Evolutionary conservation across 2,113 vertebrate genomes (phyloP).

Genomic region (Phoenicopterus ruber): DNA sequence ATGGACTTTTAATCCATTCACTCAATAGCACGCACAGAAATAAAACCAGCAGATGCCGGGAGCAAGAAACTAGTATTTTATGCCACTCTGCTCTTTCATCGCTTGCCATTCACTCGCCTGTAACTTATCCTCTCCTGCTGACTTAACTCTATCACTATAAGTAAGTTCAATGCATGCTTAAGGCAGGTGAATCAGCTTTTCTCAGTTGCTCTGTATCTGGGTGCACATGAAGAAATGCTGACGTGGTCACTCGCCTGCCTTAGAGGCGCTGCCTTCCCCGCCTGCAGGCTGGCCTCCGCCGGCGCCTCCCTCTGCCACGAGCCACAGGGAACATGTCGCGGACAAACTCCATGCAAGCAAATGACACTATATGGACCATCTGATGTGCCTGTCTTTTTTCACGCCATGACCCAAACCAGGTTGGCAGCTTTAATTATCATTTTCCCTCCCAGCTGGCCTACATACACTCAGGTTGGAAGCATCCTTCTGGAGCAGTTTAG

Average conservation of each 20-base stretch:
- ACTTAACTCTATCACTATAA: neutral
- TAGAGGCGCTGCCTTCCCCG: neutral
- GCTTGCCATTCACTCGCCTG: neutral
- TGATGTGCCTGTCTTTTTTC: neutral
- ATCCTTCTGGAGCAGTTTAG: neutral
- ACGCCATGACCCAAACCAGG: neutral
- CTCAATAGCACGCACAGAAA: neutral
- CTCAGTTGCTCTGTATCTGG: neutral
- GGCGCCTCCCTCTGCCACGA: neutral
- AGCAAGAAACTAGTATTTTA: neutral
- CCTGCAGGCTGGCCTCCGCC: neutral
- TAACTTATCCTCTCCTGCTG: neutral
- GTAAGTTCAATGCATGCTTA: neutral
- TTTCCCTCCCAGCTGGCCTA: neutral
- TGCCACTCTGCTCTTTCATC: neutral
- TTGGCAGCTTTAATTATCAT: neutral
- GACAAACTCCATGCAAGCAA: neutral
- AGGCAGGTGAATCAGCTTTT: neutral
- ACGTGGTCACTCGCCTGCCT: neutral
- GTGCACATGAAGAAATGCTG: neutral
- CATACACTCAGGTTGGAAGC: neutral
- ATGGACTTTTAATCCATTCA: neutral
- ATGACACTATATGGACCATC: neutral
- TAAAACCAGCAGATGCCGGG: neutral
- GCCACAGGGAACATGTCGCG: accelerated